Evolutionary conservation across 2,797 vertebrate species (phyloP).

Genomic region (Poecilia gillii): DNA sequence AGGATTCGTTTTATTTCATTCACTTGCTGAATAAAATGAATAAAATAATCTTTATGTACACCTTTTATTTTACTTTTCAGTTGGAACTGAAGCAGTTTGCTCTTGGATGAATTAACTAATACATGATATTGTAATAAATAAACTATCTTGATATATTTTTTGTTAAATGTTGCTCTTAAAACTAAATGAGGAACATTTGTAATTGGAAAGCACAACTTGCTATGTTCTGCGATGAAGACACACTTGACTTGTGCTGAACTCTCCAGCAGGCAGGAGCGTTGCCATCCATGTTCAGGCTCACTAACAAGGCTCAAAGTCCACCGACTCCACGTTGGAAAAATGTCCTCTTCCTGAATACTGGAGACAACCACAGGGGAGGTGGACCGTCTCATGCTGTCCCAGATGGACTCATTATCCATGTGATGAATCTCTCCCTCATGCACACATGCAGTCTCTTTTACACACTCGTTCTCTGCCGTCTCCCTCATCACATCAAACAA

Average conservation of each 20-base stretch:
- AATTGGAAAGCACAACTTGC: neutral
- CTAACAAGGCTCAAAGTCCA: slow-evolving; percentile 52
- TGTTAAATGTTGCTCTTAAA: neutral
- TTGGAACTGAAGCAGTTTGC: neutral
- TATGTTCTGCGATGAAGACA: slow-evolving; percentile 13
- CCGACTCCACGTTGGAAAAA: slow-evolving; percentile 40
- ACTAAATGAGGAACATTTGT: neutral
- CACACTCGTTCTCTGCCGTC: slow-evolving; percentile 14
- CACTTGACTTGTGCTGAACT: slow-evolving; percentile 17
- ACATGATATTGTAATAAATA: neutral
- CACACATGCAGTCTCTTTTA: slow-evolving; percentile 8
- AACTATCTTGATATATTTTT: neutral
- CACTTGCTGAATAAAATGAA: neutral
- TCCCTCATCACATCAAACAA: slow-evolving; percentile 65
- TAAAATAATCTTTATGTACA: neutral
- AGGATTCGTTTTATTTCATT: neutral
- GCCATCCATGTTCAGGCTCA: slow-evolving; percentile 15
- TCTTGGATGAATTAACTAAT: neutral
- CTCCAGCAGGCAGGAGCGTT: neutral
- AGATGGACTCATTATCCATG: slow-evolving; percentile 73
- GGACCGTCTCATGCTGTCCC: slow-evolving; percentile 70
- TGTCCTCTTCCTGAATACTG: slow-evolving; percentile 53
- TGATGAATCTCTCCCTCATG: slow-evolving; percentile 53
- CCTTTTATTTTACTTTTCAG: neutral
- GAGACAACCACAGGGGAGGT: slow-evolving; percentile 58